phyloP scores from a whole-genome alignment of 2,888 invertebrate genomes.

The Chymomyza procnemis region DNA sequence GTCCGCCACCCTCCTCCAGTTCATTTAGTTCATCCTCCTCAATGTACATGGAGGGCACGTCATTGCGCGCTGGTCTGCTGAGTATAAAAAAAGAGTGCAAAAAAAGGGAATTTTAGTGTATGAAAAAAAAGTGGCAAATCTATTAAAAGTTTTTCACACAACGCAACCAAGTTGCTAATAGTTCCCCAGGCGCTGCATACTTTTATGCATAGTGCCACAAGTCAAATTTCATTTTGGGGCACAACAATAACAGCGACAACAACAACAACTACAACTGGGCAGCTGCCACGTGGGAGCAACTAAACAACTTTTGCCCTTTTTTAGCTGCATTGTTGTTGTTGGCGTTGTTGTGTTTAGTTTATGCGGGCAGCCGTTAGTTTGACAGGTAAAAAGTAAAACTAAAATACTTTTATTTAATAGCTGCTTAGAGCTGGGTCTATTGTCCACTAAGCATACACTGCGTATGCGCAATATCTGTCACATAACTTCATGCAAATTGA shows the following conservation, averaged over 20 bases:
- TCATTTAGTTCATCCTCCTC: constrained; percentile 78
- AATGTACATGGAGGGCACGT: constrained; percentile 79
- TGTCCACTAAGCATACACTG: constrained; percentile 12
- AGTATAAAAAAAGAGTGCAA: neutral
- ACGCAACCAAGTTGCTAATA: constrained; percentile 47
- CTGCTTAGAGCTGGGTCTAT: neutral
- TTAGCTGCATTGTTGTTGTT: no score
- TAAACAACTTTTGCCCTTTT: constrained; percentile 28
- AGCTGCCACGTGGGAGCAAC: constrained; percentile 29
- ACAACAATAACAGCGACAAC: constrained; percentile 10
- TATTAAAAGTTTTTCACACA: constrained; percentile 55
- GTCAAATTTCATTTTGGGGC: constrained; percentile 23
- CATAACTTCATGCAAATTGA: neutral
- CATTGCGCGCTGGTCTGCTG: constrained; percentile 77
- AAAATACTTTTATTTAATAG: constrained; percentile 12
- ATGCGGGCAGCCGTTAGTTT: neutral
- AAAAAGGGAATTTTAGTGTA: neutral
- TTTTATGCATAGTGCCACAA: constrained; percentile 29
- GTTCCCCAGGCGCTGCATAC: constrained; percentile 45
- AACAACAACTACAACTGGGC: constrained; percentile 13
- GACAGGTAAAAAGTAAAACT: neutral
- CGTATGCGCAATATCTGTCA: constrained; percentile 32
- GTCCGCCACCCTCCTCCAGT: constrained; percentile 75
- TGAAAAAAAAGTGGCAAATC: constrained; percentile 45
- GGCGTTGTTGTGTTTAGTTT: neutral